Evolutionary conservation across 2,797 vertebrate species (phyloP), one percentile per base, ranked within the genome.

Genomic region (Acanthornis magna): DNA sequence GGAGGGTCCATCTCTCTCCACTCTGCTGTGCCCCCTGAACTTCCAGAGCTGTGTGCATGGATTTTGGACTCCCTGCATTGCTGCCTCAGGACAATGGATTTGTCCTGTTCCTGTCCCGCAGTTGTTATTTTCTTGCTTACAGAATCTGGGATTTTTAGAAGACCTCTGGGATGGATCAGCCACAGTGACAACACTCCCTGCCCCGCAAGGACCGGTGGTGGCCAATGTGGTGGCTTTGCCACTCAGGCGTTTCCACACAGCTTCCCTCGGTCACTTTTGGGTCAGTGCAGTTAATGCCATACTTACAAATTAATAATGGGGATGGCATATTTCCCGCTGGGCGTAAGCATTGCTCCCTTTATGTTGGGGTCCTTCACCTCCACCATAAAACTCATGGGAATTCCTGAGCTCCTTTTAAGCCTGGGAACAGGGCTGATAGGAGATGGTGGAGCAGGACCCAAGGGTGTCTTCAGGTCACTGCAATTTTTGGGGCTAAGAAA

Each of bases 351-450:
- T 43, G 58, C 79, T 57, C 87, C 87, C 95, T 99, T 99, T 50
- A 98, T 98, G 84, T 96, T 99, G 68, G 72, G 66, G 20, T 90
- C 80, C 27, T 90, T 66, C 88, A 90, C 80, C 67, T 90, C 66
- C 32, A 84, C 42, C 88, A 78, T 36, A 71, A 78, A 84, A 66
- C 73, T 90, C 66, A 98, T 98, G 77, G 99, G 99, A 95, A 99
- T 99, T 54, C 99, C 99, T 15, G 99, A 98, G 96, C 99, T 99
- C 96, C 98, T 99, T 97, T 98, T 99, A 76, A 99, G 98, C 86
- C 98, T 98, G 89, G 72, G 78, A 38, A 70, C 65, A 51, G 30
- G 6, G 18, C 50, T 63, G 74, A 36, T 12, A 30, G 40, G 9
- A 74, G 98, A 98, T 2, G 98, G 97, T 70, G 98, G 98, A 58